Base-by-base conservation (phyloP, 2,888 invertebrate species). In the Lymantria monacha region DNA sequence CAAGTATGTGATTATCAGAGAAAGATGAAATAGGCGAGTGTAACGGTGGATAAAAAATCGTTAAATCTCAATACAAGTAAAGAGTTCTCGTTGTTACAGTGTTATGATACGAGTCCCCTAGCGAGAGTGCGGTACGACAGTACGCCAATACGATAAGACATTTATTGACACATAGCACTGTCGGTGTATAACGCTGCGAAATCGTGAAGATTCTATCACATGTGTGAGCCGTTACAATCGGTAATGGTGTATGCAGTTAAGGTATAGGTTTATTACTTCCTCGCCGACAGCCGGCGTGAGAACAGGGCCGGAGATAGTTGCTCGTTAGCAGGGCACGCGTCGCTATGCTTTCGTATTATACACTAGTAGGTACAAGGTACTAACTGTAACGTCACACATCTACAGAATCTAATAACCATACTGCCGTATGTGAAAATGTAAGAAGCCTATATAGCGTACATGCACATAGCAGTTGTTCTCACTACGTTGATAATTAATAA, bases 211-310 rank as follows among this genome's bases (percentile, higher is more conserved):
- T 85, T 76, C 78, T 86, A 87, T 87, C 86, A 79, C 72, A 78
- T 69, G 74, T 74, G 74, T 77, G 74, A 74, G 80, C 85, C 85
- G 86, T 84, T 87, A 87, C 84, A 85, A 85, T 86, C 85, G 82
- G 88, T 89, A 88, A 88, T 87, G 85, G 81, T 77, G 79, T 84
- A 81, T 83, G 87, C 87, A 86, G 90, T 87, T 87, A 88, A 84
- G 86, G 87, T 84, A 81, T 88, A 84, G 82, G 83, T 85, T 89
- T 89, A 90, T 89, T 89, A 79, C 89, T 89, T 90, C 90, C 90
- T 85, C 72, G 79, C 76, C 71, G 79, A 72, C 72, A 75, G 70
- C 78, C 9, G 79, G 70, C 78, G 82, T 86, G 88, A 80, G 85
- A 89, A 83, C 82, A 80, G 74, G 74, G 76, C 85, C 87, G 84